Evolutionary conservation across 2,797 vertebrate species (phyloP).

Genomic region (Pantherophis alleghaniensis): DNA sequence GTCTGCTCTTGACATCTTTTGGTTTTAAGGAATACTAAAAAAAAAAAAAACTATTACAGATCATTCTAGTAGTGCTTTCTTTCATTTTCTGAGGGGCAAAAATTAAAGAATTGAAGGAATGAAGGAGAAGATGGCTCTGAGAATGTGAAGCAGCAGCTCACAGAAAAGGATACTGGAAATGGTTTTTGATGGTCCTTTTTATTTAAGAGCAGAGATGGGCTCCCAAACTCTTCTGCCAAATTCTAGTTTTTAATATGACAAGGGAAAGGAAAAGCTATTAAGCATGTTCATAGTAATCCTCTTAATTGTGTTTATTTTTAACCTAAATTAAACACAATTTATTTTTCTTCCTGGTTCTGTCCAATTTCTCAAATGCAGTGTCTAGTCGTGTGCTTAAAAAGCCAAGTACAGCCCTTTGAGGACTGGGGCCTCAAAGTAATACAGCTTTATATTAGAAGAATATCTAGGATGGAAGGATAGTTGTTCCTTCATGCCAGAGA

Average conservation of each 20-base stretch:
- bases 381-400: background rate
- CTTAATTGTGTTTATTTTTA: background rate
- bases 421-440: no score
- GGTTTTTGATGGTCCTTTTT: background rate
- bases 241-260: background rate
- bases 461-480: background rate
- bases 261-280: background rate
- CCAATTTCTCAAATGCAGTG: background rate
- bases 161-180: background rate
- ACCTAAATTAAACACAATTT: background rate
- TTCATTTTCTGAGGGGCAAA: background rate
- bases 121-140: background rate
- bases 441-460: background rate
- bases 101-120: background rate
- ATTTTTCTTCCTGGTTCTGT: background rate
- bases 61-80: background rate
- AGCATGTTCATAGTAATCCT: background rate
- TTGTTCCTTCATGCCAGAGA: background rate
- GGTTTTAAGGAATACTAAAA: background rate
- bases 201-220: background rate
- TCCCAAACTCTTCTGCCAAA: background rate
- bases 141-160: background rate
- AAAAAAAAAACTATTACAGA: background rate
- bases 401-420: background rate
- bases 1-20: background rate